phyloP scores from a whole-genome alignment of 2,113 vertebrate genomes.

The Nannospalax galili region DNA sequence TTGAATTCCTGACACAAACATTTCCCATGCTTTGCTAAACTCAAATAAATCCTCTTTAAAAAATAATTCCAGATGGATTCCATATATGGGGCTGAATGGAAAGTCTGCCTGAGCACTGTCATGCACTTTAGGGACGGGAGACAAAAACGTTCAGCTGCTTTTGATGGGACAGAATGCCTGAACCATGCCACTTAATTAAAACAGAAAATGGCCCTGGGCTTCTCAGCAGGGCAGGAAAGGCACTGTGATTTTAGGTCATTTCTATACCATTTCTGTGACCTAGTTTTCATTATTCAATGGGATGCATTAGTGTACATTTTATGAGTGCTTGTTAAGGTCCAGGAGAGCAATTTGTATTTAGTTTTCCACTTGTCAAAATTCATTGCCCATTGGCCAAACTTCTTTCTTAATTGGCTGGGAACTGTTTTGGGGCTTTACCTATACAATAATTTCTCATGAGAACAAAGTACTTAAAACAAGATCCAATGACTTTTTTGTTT shows the following conservation, averaged over 20 bases:
- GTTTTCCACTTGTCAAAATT: constrained; percentile 25
- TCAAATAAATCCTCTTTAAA: constrained; percentile 69
- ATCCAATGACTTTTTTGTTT: neutral
- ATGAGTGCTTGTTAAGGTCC: constrained; percentile 22
- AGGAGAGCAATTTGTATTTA: constrained; percentile 13
- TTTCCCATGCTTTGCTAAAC: constrained; percentile 56
- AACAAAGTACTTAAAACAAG: neutral
- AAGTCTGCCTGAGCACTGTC: constrained; percentile 3
- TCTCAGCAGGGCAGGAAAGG: neutral
- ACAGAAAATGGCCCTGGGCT: constrained; percentile 28
- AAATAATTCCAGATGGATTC: constrained; percentile 64
- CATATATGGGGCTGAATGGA: constrained; percentile 37
- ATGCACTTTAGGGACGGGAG: constrained; percentile 31
- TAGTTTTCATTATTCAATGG: constrained; percentile 5
- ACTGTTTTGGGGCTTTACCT: neutral
- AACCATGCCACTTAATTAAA: constrained; percentile 32
- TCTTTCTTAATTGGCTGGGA: neutral
- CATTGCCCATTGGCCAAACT: neutral
- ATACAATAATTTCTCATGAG: neutral
- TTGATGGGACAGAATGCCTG: neutral
- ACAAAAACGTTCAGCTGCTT: constrained; percentile 37
- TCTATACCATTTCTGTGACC: constrained; percentile 29
- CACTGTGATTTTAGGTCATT: constrained; percentile 31
- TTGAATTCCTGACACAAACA: constrained; percentile 54
- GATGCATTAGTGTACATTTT: neutral